These are phyloP conservation scores for Microcebus tavaratra DNA, from an alignment of 2,113 vertebrate species.

Conservation along the genomic window DNA sequence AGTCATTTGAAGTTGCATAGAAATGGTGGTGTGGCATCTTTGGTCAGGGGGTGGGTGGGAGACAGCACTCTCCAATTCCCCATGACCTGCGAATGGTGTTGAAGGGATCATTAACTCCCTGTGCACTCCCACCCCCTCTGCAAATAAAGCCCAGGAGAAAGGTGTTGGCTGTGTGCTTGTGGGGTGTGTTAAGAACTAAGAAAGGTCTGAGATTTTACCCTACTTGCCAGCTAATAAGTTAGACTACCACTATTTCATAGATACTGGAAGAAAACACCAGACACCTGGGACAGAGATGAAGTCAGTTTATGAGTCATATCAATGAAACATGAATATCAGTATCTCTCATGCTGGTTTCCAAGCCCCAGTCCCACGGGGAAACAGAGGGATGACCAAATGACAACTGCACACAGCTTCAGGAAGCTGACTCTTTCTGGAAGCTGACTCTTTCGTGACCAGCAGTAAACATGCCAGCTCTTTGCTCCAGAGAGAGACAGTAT, in stretches of 20 bases:
- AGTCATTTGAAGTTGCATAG: accelerated
- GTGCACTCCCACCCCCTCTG: no score
- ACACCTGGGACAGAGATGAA: background rate
- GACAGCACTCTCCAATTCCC: background rate
- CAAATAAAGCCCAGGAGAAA: background rate
- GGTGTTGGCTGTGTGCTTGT: background rate
- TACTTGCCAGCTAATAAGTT: background rate
- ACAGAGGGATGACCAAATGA: background rate
- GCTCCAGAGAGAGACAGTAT: background rate
- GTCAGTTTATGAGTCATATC: background rate
- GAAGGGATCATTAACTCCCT: no score
- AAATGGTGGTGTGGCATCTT: background rate
- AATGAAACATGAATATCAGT: background rate
- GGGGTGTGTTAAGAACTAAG: background rate
- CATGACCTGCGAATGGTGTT: background rate
- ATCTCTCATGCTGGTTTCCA: background rate
- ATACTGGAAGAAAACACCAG: background rate
- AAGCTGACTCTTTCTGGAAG: background rate
- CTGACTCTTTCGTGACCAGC: background rate
- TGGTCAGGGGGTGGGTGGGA: background rate
- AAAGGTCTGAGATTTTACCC: background rate
- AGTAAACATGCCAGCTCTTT: background rate
- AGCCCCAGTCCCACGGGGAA: background rate
- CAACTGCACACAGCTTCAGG: no score
- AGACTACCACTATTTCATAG: background rate